Percentiles rank a stretch among this genome's conserved stretches.
Conservation (phyloP, 1,140 invertebrate species). For the Micrasema minimum region DNA sequence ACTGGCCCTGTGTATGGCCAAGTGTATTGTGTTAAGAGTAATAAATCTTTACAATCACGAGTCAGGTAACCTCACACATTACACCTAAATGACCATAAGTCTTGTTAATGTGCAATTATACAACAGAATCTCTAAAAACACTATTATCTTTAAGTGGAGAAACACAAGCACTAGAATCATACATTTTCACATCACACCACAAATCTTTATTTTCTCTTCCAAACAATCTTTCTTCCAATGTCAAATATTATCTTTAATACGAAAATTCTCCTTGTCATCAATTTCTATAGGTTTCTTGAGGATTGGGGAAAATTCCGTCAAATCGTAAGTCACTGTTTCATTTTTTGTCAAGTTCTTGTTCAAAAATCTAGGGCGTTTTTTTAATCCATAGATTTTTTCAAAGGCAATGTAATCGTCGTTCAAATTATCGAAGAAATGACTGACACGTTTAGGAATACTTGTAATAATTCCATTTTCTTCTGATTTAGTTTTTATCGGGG, state of each 20-base stretch:
- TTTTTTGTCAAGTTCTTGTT: constrained; percentile 7
- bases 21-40: no score
- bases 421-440: constrained; percentile 62
- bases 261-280: background rate
- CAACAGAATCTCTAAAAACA: background rate
- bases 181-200: background rate
- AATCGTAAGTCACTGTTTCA: constrained; percentile 12
- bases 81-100: no score
- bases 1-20: no score
- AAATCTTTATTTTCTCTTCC: background rate
- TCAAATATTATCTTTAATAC: background rate
- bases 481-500: constrained; percentile 56
- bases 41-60: no score
- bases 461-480: constrained; percentile 46
- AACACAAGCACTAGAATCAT: no score
- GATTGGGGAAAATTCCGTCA: constrained; percentile 13
- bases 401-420: constrained; percentile 61
- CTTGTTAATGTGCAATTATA: no score
- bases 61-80: no score
- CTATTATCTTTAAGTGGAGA: background rate
- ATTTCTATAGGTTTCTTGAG: background rate
- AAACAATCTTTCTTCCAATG: constrained; percentile 23
- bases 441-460: constrained; percentile 53
- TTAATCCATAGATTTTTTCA: constrained; percentile 62
- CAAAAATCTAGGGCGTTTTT: constrained; percentile 49